Base-by-base conservation (phyloP, 2,888 invertebrate genomes). In the Trissolcus brochymenae region DNA sequence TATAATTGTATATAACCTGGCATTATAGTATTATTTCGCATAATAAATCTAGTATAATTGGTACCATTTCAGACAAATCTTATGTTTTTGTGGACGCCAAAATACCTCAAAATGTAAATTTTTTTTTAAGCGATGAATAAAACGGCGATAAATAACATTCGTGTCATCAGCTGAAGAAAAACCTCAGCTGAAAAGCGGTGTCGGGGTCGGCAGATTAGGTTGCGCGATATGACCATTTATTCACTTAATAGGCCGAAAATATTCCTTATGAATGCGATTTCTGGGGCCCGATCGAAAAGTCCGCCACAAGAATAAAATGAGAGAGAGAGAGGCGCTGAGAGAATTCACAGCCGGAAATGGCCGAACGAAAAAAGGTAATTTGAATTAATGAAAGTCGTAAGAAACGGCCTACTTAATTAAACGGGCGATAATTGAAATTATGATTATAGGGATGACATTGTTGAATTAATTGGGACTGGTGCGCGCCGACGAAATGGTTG, bases 331-430 rank as follows among this genome's bases (percentile, higher is more conserved):
- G 35, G 35, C 35, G 9, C 35, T 35, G 35, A 35, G 35, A 35
- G 41, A 70, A 70, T 64, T 71, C 51, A 62, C 53, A 71, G 51
- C 71, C 62, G 71, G 71, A 71, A 71, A 71, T 21, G 62, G 56
- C 13, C 19, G 16, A 19, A 40, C 41, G 60, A 21, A 29, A 35
- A 35, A 46, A 54, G 53, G 61, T 61, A 29, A 71, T 71, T 71
- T 62, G 51, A 71, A 62, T 71, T 71, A 71, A 71, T 71, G 62
- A 71, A 35, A 61, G 62, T 41, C 50, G 50, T 62, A 62, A 62
- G 56, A 61, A 55, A 70, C 55, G 16, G 54, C 62, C 56, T 51
- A 56, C 62, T 71, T 62, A 62, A 62, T 71, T 71, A 62, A 49
- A 53, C 53, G 53, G 59, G 16, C 53, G 35, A 60, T 68, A 68